Base-by-base conservation (phyloP, 2,888 invertebrate genomes). In the Sceliomorpha sp. region DNA sequence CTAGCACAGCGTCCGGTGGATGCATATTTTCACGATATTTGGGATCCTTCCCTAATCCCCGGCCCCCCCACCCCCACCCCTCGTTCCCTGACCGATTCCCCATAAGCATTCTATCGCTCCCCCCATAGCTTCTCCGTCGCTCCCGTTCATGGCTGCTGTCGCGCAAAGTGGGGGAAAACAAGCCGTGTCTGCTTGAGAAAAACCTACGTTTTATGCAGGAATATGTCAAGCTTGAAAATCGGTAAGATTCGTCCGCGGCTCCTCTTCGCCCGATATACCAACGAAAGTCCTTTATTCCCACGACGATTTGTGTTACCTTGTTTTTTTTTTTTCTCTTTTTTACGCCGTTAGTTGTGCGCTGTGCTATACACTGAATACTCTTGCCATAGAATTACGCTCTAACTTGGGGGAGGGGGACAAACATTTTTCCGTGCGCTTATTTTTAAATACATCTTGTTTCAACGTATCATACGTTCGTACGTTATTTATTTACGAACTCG, bases 161-260 rank as follows among this genome's bases (percentile, higher is more conserved):
- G 67, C 71, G 67, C 75, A 71, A 76, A 77, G 86, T 84, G 84
- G 85, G 85, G 82, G 83, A 80, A 84, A 80, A 82, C 84, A 81
- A 86, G 83, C 83, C 79, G 80, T 82, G 76, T 78, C 75, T 71
- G 76, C 76, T 73, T 76, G 72, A 80, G 75, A 75, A 60, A 72
- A 74, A 70, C 68, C 55, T 70, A 74, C 67, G 75, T 77, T 86
- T 87, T 86, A 88, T 88, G 87, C 85, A 85, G 88, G 89, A 91
- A 90, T 90, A 91, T 91, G 91, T 91, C 91, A 89, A 91, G 91
- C 89, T 88, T 91, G 89, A 91, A 91, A 90, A 90, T 90, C 85
- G 91, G 91, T 91, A 89, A 90, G 90, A 36, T 53, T 27, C 27
- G 32, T 48, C 50, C 62, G 68, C 48, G 24, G 58, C 47, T 69